Base-by-base conservation (phyloP, 2,888 invertebrate species). In the Callosobruchus maculatus region DNA sequence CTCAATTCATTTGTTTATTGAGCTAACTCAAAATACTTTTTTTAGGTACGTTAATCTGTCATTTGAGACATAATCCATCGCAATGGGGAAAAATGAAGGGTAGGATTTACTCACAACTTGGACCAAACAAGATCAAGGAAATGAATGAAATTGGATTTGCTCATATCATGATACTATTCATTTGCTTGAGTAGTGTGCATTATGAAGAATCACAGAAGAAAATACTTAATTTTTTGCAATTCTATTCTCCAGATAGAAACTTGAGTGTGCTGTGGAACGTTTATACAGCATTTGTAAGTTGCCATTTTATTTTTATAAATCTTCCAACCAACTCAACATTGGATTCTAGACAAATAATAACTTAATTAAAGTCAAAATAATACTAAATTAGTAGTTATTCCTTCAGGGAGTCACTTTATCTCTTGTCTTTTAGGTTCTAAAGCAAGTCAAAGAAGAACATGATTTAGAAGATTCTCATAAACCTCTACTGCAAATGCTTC, bases 61-160 rank as follows among this genome's bases (percentile, higher is more conserved):
- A 86, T 79, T 81, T 87, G 72, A 77, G 72, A 30, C 80, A 81
- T 67, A 81, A 85, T 79, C 86, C 85, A 2, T 73, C 77, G 67
- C 86, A 86, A 73, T 87, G 87, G 87, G 81, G 81, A 2, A 86
- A 86, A 79, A 81, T 87, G 67, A 85, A 85, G 75, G 87, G 86
- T 0, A 76, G 87, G 72, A 85, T 87, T 76, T 87, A 85, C 78
- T 86, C 86, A 0, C 85, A 85, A 75, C 78, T 87, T n/a, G 84
- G 85, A 2, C 83, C 84, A 7, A 83, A 84, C 69, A 87, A 86
- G 80, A 77, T 86, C 22, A 84, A 82, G 20, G 84, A 84, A 74
- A 81, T 86, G 30, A 82, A 81, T 21, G 82, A 84, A 68, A 78
- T 78, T 68, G 86, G 86, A 20, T 74, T 86, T 7, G 83, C 78